These are phyloP conservation scores for Aricia agestis DNA, from an alignment of 1,140 invertebrate genomes.

Conservation along the genomic window DNA sequence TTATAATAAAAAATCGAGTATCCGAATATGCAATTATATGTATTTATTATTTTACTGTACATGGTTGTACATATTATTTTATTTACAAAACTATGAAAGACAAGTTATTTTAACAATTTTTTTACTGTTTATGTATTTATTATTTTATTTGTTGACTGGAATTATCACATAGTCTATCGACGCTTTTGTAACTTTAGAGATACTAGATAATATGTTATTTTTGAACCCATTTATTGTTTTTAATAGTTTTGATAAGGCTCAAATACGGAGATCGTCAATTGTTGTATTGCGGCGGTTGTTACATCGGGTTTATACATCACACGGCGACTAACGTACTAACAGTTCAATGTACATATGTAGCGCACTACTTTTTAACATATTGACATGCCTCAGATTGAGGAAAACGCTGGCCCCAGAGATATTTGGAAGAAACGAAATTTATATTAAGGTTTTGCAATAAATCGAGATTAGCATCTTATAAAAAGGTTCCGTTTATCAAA, in stretches of 20 bases:
- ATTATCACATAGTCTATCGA: not conserved
- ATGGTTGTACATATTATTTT: not conserved
- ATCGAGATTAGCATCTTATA: too few species aligned
- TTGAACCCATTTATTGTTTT: slow-evolving; percentile 13
- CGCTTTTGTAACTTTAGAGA: slow-evolving; percentile 1
- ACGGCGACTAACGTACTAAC: slow-evolving; percentile 19
- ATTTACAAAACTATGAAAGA: not conserved
- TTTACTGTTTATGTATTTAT: not conserved
- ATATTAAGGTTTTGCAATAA: not conserved
- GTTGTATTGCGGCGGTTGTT: not conserved
- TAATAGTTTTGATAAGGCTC: slow-evolving; percentile 8
- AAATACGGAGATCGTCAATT: not conserved
- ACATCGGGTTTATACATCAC: slow-evolving; percentile 5
- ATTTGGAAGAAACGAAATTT: not conserved
- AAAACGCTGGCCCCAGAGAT: not conserved
- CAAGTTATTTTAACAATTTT: not conserved
- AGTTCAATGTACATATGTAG: slow-evolving; percentile 21
- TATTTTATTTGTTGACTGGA: not conserved
- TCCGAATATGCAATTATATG: not conserved
- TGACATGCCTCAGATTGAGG: slow-evolving; percentile 1
- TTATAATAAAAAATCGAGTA: not conserved
- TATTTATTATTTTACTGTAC: not conserved
- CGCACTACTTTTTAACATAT: slow-evolving; percentile 3
- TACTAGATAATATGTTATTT: slow-evolving; percentile 14
- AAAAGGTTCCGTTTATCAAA: not conserved